Evolutionary conservation across 2,888 invertebrate genomes (phyloP), one percentile per base, ranked within the genome.

Genomic region (Drosophila quinaria): DNA sequence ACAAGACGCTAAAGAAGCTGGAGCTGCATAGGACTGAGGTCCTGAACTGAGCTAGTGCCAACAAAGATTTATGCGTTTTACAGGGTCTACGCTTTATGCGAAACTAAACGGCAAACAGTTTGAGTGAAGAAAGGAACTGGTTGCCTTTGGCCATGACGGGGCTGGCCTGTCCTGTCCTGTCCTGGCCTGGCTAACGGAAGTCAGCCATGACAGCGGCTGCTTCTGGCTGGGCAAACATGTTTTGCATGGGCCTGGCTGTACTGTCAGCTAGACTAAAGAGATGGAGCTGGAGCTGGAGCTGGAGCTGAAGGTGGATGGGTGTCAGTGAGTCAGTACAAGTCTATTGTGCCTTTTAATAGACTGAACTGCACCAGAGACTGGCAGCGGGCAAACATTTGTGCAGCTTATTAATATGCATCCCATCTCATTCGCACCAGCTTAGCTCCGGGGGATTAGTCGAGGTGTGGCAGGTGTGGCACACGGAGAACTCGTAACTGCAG

Each of bases 31-130:
- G 37, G 17, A 37, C 33, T 10, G 8, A 41, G 31, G 25, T 6
- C 31, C 54, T 29, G 71, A 60, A 51, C 44, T 49, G 55, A 74
- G 64, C 64, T 54, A 71, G 80, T 68, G 76, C 70, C 86, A 85
- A 73, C 81, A 86, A 73, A 88, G 84, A 88, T 86, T 88, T 83
- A 86, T 88, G 87, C 81, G 88, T 83, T 88, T 80, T 74, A 68
- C 74, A 74, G 84, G 61, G 61, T 61, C 70, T 70, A 72, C 84
- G 63, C 81, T 86, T 80, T 80, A 80, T 86, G 84, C 74, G 80
- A 72, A 80, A 78, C 89, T 78, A 86, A 88, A 86, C 81, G 81
- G 81, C 72, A 84, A 87, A 84, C 85, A 78, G 79, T 81, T 76
- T 78, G 75, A 78, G 74, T 70, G 68, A 84, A 71, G 78, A 78